Conservation (phyloP, 2,888 invertebrate genomes). For the Holacanthella duospinosa region DNA sequence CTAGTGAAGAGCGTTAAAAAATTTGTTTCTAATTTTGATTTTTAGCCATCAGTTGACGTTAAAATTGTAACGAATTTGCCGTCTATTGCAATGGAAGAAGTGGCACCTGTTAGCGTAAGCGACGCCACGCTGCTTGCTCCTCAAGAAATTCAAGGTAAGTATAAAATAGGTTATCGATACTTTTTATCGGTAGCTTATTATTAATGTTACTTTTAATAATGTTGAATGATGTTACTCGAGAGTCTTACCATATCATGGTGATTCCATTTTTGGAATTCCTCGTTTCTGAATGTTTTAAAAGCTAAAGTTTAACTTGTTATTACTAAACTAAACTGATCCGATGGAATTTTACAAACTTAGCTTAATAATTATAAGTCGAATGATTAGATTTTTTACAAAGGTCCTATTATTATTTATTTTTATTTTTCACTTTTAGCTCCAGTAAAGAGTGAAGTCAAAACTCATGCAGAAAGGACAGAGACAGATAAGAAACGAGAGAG, state of each 20-base stretch:
- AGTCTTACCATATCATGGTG: conserved; percentile 3
- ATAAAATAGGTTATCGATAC: conserved; percentile 3
- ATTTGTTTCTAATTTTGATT: conserved; percentile 1
- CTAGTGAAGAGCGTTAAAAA: background rate
- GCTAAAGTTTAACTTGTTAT: too few species aligned
- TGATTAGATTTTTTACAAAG: background rate
- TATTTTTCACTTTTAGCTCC: conserved; percentile 41
- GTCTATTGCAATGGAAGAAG: conserved; percentile 87
- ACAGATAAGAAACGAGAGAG: conserved; percentile 84
- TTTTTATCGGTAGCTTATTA: background rate
- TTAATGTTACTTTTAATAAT: background rate
- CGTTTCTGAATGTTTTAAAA: conserved; percentile 19
- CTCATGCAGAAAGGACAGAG: conserved; percentile 65
- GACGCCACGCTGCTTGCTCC: conserved; percentile 80
- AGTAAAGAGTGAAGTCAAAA: conserved; percentile 49
- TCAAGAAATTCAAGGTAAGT: conserved; percentile 68
- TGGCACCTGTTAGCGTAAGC: conserved; percentile 77
- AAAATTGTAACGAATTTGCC: conserved; percentile 84
- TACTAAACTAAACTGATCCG: too few species aligned
- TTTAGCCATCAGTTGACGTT: conserved; percentile 66
- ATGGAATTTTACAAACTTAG: too few species aligned
- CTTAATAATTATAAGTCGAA: too few species aligned
- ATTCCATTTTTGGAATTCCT: conserved; percentile 21
- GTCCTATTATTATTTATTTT: background rate
- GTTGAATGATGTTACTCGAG: conserved; percentile 13